These are phyloP conservation scores for Siniperca knerii DNA, from an alignment of 2,113 vertebrate species.

Conservation along the genomic window DNA sequence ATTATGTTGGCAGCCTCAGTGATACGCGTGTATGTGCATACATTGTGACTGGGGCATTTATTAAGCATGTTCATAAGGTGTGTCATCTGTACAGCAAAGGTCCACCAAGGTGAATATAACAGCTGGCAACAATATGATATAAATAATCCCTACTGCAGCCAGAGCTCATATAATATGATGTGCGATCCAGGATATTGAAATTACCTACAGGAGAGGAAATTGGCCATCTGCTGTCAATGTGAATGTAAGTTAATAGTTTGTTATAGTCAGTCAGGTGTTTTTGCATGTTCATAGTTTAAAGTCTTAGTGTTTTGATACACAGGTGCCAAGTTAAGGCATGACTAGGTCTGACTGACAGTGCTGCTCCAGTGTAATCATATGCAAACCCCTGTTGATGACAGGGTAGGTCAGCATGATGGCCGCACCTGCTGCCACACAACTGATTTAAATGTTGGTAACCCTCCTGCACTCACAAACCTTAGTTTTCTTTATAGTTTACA, in stretches of 20 bases:
- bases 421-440: slow-evolving; percentile 5
- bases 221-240: slow-evolving; percentile 67
- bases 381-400: slow-evolving; percentile 7
- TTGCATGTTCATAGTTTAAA: slow-evolving; percentile 18
- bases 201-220: slow-evolving; percentile 57
- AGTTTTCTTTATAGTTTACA: neutral
- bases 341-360: slow-evolving; percentile 9
- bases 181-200: slow-evolving; percentile 47
- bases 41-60: slow-evolving; percentile 38
- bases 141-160: slow-evolving; percentile 56
- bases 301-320: neutral
- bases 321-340: neutral
- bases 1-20: slow-evolving; percentile 53
- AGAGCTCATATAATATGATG: slow-evolving; percentile 51
- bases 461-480: neutral
- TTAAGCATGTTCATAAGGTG: slow-evolving; percentile 54
- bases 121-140: slow-evolving; percentile 64
- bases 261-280: slow-evolving; percentile 34
- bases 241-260: slow-evolving; percentile 43
- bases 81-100: slow-evolving; percentile 59
- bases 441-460: neutral
- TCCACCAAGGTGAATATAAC: slow-evolving; percentile 69
- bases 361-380: neutral
- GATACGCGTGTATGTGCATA: slow-evolving; percentile 31
- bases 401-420: neutral